Base-by-base conservation (phyloP, 2,113 vertebrate genomes). In the Henicopernis longicauda region DNA sequence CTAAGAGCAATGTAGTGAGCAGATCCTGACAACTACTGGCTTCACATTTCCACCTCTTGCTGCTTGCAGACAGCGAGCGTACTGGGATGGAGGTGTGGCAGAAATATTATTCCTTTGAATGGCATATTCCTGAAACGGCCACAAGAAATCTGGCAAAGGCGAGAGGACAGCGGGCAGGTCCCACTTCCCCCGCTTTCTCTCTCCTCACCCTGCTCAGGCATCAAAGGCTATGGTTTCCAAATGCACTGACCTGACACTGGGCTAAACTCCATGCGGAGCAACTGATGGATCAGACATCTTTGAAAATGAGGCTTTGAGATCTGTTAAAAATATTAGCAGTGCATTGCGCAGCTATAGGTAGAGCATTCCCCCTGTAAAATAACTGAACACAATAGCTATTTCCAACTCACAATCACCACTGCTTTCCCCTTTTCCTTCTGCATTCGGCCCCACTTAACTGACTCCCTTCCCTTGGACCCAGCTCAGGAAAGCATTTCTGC, bases 211-310 rank as follows among this genome's bases (percentile, higher is more conserved):
- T 69, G 18, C 65, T 69, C 2, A 0, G 40, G 31, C 20, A 70
- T 59, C 49, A 38, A 50, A 57, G 58, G 32, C 45, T 38, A 0
- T 1, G 23, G 36, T 72, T 71, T 38, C 45, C 55, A 78, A 57
- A 66, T 10, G 42, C 71, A 54, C 40, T 32, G 66, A 63, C 42
- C 61, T 67, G 44, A 59, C 66, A 71, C 11, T 21, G 49, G 40
- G 38, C 67, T 77, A 29, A 66, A n/a, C 3, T 36, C 44, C 2
- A 3, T 3, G 16, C 0, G 0, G 52, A 82, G 40, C 36, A 34
- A 61, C 47, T 71, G 40, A 8, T 44, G 58, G 22, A 58, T 25
- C 34, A 58, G 40, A 27, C 2, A 36, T 44, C 32, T 50, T 49
- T 74, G 50, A 92, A 67, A 38, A 77, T 3, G 16, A 95, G 15